phyloP scores from a whole-genome alignment of 2,113 vertebrate species.

The Oriolus oriolus region DNA sequence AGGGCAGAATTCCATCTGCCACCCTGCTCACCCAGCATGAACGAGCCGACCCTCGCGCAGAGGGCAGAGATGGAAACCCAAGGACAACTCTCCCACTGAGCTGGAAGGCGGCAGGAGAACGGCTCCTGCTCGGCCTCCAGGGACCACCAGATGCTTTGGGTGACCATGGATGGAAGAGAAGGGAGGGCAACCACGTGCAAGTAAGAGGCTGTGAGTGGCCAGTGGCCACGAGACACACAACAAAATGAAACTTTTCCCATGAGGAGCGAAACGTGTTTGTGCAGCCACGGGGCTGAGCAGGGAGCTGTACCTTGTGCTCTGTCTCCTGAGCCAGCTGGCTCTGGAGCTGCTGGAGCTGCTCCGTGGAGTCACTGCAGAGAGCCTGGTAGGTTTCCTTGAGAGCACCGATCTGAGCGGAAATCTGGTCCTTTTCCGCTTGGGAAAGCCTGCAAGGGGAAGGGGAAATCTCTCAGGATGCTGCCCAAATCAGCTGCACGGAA shows the following conservation, averaged over 20 bases:
- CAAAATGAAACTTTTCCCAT: neutral
- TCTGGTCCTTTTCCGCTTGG: slow-evolving; percentile 80
- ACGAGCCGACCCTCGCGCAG: neutral
- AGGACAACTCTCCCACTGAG: neutral
- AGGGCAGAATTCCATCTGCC: neutral
- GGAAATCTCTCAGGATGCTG: neutral
- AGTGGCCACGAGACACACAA: neutral
- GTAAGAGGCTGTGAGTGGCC: slow-evolving; percentile 35
- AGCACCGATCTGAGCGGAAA: slow-evolving; percentile 78
- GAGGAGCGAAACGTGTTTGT: neutral
- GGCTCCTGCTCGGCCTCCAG: neutral
- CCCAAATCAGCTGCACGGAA: neutral
- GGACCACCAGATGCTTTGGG: slow-evolving; percentile 21
- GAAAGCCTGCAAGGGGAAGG: slow-evolving; percentile 78
- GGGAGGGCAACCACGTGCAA: neutral
- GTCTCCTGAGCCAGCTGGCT: slow-evolving; percentile 88
- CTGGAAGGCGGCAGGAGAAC: neutral
- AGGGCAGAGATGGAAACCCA: neutral
- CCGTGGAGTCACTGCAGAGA: slow-evolving; percentile 82
- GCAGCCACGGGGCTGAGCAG: neutral
- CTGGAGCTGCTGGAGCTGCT: slow-evolving; percentile 90
- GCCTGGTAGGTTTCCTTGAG: slow-evolving; percentile 84
- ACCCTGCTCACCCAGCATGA: neutral
- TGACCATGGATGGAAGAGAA: slow-evolving; percentile 4
- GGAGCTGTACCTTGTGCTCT: slow-evolving; percentile 86